Evolutionary conservation across 2,113 vertebrate species (phyloP), one percentile per base, ranked within the genome.

Genomic region (Perca flavescens): DNA sequence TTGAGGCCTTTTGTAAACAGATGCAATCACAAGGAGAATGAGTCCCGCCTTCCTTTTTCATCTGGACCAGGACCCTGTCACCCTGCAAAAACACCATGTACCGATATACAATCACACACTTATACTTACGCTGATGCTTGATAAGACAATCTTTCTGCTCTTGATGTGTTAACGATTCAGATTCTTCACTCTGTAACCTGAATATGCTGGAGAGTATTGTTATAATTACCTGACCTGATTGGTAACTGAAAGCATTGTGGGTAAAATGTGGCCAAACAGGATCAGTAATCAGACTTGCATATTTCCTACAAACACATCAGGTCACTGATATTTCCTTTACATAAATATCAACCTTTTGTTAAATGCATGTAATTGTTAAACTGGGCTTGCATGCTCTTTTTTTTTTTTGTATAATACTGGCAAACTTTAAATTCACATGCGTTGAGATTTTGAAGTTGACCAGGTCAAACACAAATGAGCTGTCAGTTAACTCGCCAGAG

Each of bases 1-100:
- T 99, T 22, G 97, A 99, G 58, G 94, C 97, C 67, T 99, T 99
- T 83, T 98, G 98, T 88, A 98, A 97, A 89, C 98, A 99, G 95
- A 99, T 99, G 97, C 97, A 98, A 89, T 91, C 95, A 1, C 93
- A 97, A 3, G 93, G 94, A 58, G 97, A 99, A 57, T 99, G 93
- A 96, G 28, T 43, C 52, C 65, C 13, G 15, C 60, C 11, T 46
- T 61, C 40, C 2, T 62, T 1, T 34, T 17, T 54, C 40, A 67
- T 21, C 43, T 22, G 58, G 25, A 84, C 77, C 70, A 17, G 57
- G 64, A 80, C 5, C 53, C 62, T 47, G n/a, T 5, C 5, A 16
- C 19, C n/a, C 7, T 77, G 31, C 68, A 58, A n/a, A 43, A 19
- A 36, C 47, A 62, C 46, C 15, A 25, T 17, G n/a, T 2, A 21